These are phyloP conservation scores for Simalia tracyae DNA, from an alignment of 2,797 vertebrate genomes.

Conservation along the genomic window DNA sequence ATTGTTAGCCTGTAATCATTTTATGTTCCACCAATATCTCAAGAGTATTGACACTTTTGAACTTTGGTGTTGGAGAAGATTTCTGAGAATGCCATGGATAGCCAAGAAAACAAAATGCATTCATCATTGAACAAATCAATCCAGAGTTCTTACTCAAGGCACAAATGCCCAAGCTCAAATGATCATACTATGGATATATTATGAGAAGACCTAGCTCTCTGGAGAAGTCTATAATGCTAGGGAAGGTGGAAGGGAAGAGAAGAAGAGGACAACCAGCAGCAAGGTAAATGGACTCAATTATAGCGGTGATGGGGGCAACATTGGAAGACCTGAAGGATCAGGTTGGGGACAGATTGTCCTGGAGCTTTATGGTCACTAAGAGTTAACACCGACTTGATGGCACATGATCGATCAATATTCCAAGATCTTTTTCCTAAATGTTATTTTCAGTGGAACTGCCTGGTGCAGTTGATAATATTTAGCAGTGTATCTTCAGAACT, in stretches of 20 bases:
- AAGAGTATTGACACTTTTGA: neutral
- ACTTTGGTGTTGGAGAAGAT: neutral
- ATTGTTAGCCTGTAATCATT: neutral
- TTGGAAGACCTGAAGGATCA: neutral
- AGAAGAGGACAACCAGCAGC: neutral
- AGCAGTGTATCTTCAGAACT: neutral
- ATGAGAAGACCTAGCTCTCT: neutral
- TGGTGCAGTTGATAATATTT: neutral
- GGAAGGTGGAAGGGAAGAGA: neutral
- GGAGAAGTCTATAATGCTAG: neutral
- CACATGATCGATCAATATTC: neutral
- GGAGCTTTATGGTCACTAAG: neutral
- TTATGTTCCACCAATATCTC: neutral
- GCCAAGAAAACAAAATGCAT: neutral
- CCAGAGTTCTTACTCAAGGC: neutral
- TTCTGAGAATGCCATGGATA: neutral
- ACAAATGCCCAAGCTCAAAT: neutral
- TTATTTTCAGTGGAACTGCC: neutral
- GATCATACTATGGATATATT: neutral
- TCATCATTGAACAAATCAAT: neutral
- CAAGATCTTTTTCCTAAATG: neutral
- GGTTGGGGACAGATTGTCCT: neutral
- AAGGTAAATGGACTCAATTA: neutral
- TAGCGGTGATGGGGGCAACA: neutral
- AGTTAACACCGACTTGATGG: neutral